phyloP scores from a whole-genome alignment of 2,888 invertebrate genomes.

The Oeneis ivallda region DNA sequence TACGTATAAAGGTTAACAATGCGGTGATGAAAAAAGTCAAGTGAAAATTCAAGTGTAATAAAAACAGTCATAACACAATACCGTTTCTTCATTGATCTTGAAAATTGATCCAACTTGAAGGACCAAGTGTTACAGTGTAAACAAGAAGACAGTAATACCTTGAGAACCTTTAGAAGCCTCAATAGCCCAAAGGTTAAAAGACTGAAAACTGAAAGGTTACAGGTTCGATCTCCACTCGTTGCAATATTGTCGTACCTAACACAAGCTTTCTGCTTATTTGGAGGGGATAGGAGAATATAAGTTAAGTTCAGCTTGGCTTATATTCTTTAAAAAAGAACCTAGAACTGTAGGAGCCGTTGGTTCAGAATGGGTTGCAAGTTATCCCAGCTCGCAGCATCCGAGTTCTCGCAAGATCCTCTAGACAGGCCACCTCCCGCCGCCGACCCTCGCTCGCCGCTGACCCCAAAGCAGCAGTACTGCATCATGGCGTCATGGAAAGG shows the following conservation, averaged over 20 bases:
- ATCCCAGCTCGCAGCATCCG: slow-evolving; percentile 85
- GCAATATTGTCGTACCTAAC: too few species aligned
- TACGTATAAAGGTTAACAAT: neutral
- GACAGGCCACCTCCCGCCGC: slow-evolving; percentile 85
- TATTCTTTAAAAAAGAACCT: too few species aligned
- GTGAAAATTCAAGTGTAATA: neutral
- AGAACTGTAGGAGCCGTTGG: neutral
- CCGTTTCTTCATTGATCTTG: neutral
- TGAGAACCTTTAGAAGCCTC: too few species aligned
- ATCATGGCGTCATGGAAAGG: slow-evolving; percentile 96
- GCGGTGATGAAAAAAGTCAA: neutral
- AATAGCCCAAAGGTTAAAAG: too few species aligned
- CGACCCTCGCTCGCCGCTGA: slow-evolving; percentile 90
- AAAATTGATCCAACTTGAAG: too few species aligned
- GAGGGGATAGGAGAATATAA: too few species aligned
- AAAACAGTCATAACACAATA: neutral
- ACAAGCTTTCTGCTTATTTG: too few species aligned
- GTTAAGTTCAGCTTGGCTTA: too few species aligned
- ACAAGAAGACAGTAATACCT: too few species aligned
- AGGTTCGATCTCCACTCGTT: too few species aligned
- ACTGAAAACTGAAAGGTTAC: too few species aligned
- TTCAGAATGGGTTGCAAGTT: slow-evolving; percentile 87
- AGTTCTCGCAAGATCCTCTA: slow-evolving; percentile 67
- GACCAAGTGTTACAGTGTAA: too few species aligned
- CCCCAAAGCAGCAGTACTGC: slow-evolving; percentile 91